Evolutionary conservation across 1,140 invertebrate genomes (phyloP).

Genomic region (Apis laboriosa): DNA sequence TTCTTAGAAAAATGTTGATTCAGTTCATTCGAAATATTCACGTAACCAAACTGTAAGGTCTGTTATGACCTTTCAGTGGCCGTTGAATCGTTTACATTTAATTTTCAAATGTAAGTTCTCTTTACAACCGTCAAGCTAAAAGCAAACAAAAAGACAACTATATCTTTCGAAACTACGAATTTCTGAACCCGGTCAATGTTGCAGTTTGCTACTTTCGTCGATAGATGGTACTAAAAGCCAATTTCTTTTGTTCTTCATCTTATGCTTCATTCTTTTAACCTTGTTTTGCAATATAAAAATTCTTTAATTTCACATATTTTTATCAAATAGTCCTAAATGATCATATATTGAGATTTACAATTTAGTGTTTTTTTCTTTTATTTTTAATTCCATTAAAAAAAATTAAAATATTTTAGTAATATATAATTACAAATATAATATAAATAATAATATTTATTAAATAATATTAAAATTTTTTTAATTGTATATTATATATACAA

Average conservation of each 20-base stretch:
- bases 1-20: constrained; percentile 19
- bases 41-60: neutral
- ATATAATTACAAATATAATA: neutral
- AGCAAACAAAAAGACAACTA: constrained; percentile 59
- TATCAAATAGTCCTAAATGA: neutral
- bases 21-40: constrained; percentile 15
- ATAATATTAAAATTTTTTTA: neutral
- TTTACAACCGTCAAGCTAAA: constrained; percentile 57
- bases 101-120: constrained; percentile 64
- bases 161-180: constrained; percentile 50
- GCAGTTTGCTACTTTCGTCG: constrained; percentile 6
- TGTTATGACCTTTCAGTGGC: constrained; percentile 42
- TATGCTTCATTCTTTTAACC: neutral
- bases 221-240: constrained; percentile 32
- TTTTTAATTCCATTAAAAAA: neutral
- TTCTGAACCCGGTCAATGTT: constrained; percentile 51
- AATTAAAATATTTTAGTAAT: neutral
- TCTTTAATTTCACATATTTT: neutral
- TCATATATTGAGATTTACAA: no score
- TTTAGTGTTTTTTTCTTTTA: no score
- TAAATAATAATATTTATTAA: no score
- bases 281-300: neutral
- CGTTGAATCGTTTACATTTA: constrained; percentile 54
- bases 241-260: constrained; percentile 21
- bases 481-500: neutral